Evolutionary conservation across 2,797 vertebrate species (phyloP), one percentile per base, ranked within the genome.

Genomic region (Odontamblyopus rebecca): DNA sequence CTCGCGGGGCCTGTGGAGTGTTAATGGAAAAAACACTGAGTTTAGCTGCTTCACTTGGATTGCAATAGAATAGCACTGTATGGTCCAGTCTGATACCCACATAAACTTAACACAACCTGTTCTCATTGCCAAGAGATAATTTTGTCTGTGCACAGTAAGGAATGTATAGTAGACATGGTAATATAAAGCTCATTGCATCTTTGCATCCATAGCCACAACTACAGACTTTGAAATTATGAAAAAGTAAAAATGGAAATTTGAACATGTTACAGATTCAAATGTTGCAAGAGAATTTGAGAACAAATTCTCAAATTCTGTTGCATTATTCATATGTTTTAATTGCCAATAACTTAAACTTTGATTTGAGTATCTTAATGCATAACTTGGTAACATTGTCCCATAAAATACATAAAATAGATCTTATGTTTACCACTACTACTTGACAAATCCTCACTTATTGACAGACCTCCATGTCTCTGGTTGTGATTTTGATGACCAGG

Each of bases 51-150:
- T 23, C 41, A 71, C 35, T 75, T 57, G 26, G 57, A 54, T 54
- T 61, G 51, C 44, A 48, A 51, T 70, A 41, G 63, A 30, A 51
- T 16, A 57, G 56, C 18, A 41, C 75, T 70, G 71, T 48, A 62
- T 26, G 53, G 69, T 57, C 30, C 44, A 67, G 60, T 63, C 35
- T n/a, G 50, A n/a, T 67, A 70, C 59, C 71, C 62, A 79, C 70
- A n/a, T 32, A 9, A 27, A 44, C 26, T 44, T 19, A 48, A 32
- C 48, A 61, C 78, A 69, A 79, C 60, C 70, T 69, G 76, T 64
- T 62, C 71, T 81, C 30, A 69, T 13, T 6, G 11, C 48, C 16
- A 19, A 54, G 18, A 9, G 19, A n/a, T 32, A 2, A 23, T 13
- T 62, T 41, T 44, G 61, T 63, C 19, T 61, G 29, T 18, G 23